Percentiles rank a stretch among this genome's conserved stretches.
These are phyloP conservation scores for Eutrigla gurnardus DNA, from an alignment of 2,797 vertebrate genomes.

Conservation along the genomic window DNA sequence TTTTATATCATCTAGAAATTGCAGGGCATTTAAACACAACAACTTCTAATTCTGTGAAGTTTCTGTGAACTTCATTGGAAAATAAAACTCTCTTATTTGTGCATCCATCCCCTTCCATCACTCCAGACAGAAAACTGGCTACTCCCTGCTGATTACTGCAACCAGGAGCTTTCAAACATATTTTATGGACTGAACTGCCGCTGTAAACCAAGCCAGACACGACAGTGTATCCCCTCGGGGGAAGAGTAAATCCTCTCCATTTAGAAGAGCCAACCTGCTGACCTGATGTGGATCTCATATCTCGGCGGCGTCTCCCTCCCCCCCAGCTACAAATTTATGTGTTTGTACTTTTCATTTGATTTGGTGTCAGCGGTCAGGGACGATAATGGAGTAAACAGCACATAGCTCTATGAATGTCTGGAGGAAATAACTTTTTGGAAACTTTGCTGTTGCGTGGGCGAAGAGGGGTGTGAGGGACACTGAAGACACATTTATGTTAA, in stretches of 20 bases:
- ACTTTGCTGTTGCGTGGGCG: slow-evolving; percentile 37
- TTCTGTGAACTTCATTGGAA: slow-evolving; percentile 1
- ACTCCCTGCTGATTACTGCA: slow-evolving; percentile 13
- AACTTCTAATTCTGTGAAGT: not conserved
- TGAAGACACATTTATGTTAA: slow-evolving; percentile 31
- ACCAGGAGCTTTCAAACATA: slow-evolving; percentile 29
- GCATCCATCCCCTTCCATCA: not conserved
- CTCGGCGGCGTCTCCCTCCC: slow-evolving; percentile 42
- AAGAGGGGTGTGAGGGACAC: not conserved
- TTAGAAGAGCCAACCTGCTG: slow-evolving; percentile 47
- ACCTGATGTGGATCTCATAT: slow-evolving; percentile 67
- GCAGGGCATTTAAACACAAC: not conserved
- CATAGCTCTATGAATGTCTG: slow-evolving; percentile 31
- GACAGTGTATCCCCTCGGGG: slow-evolving; percentile 49
- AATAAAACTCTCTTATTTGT: not conserved
- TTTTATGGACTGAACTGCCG: slow-evolving; percentile 37
- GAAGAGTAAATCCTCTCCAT: slow-evolving; percentile 53
- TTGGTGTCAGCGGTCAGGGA: slow-evolving; percentile 64
- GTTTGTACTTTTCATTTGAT: slow-evolving; percentile 72
- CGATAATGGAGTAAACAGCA: slow-evolving; percentile 56
- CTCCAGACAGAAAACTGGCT: slow-evolving; percentile 5
- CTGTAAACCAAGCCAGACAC: slow-evolving; percentile 46
- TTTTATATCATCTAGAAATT: not conserved
- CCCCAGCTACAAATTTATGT: slow-evolving; percentile 48
- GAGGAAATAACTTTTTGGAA: slow-evolving; percentile 33